phyloP scores from a whole-genome alignment of 2,888 invertebrate species.

The Dynastes maya region DNA sequence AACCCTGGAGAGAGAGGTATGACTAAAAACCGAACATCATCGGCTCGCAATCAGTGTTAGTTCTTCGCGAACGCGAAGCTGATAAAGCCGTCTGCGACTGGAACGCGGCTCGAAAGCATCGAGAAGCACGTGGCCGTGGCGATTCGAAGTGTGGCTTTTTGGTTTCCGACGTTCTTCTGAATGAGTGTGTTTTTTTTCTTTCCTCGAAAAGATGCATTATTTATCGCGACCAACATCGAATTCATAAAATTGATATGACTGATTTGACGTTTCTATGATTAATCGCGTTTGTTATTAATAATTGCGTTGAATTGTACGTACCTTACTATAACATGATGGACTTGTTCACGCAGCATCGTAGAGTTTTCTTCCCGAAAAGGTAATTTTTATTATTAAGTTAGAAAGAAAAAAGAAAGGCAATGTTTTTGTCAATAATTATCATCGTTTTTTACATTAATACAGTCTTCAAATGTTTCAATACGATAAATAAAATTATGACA shows the following conservation, averaged over 20 bases:
- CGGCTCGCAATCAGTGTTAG: constrained; percentile 56
- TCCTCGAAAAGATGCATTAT: neutral
- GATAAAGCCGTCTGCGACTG: constrained; percentile 1
- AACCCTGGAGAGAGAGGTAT: constrained; percentile 59
- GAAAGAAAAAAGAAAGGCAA: no score
- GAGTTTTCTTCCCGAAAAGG: constrained; percentile 55
- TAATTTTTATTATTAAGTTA: constrained; percentile 17
- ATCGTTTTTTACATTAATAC: no score
- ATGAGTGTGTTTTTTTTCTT: neutral
- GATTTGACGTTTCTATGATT: no score
- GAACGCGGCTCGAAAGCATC: neutral
- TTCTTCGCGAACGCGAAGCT: constrained; percentile 56
- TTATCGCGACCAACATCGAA: no score
- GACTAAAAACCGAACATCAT: constrained; percentile 56
- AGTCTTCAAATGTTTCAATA: no score
- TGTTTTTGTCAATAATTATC: no score
- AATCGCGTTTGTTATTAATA: no score
- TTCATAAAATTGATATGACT: no score
- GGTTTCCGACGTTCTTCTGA: neutral
- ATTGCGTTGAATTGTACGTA: no score
- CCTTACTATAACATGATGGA: constrained; percentile 24
- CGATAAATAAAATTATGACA: no score
- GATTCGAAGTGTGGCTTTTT: neutral
- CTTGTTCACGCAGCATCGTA: constrained; percentile 49
- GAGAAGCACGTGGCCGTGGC: neutral